These are phyloP conservation scores for Hyla sarda DNA, from an alignment of 2,113 vertebrate genomes.

Conservation along the genomic window DNA sequence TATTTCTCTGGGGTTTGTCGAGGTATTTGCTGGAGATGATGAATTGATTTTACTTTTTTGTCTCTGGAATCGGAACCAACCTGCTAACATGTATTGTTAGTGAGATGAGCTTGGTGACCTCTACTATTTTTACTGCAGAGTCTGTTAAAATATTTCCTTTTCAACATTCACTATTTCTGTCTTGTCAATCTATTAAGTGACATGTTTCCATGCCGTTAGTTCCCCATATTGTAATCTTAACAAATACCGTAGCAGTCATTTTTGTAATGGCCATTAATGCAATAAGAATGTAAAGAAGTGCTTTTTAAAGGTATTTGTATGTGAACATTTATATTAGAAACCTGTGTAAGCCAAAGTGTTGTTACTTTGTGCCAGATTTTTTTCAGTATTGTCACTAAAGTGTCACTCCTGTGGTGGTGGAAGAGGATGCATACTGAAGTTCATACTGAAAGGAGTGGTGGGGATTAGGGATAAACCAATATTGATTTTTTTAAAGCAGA, in stretches of 20 bases:
- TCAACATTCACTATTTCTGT: neutral
- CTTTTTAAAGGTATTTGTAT: no score
- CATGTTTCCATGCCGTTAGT: neutral
- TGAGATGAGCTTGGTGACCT: neutral
- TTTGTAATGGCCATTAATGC: no score
- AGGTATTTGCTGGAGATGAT: slow-evolving; percentile 1
- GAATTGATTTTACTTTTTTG: neutral
- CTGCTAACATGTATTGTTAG: slow-evolving; percentile 27
- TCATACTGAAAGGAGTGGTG: no score
- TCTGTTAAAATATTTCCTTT: neutral
- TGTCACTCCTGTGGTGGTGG: no score
- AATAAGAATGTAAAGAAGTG: no score
- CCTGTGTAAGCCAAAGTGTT: no score
- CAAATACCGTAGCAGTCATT: neutral
- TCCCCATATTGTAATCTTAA: neutral
- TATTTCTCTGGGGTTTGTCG: neutral
- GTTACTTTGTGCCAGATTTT: no score
- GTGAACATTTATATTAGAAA: no score
- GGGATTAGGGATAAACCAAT: no score
- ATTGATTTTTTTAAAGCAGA: no score
- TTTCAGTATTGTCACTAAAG: no score
- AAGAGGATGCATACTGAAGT: no score
- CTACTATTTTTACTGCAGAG: neutral
- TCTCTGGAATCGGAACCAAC: neutral
- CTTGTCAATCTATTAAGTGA: neutral